Percentiles rank a stretch among this genome's conserved stretches.
phyloP scores from a whole-genome alignment of 2,113 vertebrate species.

The Aplodontia rufa region DNA sequence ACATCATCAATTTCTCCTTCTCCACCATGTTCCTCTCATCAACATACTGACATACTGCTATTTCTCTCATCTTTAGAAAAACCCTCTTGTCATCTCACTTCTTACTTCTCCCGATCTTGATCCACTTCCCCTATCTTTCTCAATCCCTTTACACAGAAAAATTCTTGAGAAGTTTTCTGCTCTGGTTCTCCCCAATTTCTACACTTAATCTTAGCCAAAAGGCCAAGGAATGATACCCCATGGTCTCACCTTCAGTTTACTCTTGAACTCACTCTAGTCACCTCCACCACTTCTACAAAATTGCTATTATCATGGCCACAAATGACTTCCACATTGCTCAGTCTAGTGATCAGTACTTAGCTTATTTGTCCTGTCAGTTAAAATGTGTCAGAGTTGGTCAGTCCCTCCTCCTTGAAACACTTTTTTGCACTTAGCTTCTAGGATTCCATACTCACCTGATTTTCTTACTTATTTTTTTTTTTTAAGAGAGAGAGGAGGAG shows the following conservation, averaged over 20 bases:
- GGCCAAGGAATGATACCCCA: no score
- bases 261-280: constrained; percentile 1
- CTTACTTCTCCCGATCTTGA: no score
- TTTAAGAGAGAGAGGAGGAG: no score
- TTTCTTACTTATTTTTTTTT: no score
- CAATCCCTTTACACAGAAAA: not conserved
- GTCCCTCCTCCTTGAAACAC: not conserved
- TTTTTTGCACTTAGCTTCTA: constrained; percentile 30
- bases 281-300: not conserved
- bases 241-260: not conserved
- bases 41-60: not conserved
- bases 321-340: not conserved
- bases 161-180: not conserved
- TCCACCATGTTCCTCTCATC: not conserved
- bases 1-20: not conserved
- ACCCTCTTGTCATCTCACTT: not conserved
- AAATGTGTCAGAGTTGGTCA: not conserved
- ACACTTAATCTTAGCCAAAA: not conserved
- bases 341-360: not conserved
- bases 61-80: not conserved
- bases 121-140: not conserved
- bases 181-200: not conserved
- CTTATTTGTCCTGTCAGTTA: not conserved
- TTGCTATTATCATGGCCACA: not conserved
- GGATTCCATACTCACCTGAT: not conserved